Evolutionary conservation across 2,113 vertebrate species (phyloP).

Genomic region (Lasiurus borealis): DNA sequence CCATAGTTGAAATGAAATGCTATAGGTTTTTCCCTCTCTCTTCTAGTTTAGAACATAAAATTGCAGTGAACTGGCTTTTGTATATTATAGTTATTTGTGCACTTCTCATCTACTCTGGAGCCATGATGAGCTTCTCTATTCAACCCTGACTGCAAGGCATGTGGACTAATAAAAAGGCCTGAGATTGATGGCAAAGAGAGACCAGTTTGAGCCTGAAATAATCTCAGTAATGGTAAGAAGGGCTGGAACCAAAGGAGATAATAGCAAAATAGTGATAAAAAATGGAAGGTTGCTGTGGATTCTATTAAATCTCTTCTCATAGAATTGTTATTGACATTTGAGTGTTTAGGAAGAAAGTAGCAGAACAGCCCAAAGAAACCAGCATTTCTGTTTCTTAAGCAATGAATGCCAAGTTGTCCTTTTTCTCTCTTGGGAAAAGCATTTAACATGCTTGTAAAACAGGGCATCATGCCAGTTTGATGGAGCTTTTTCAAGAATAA

Average conservation of each 20-base stretch:
- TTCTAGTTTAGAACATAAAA: background rate
- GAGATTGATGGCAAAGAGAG: too few species aligned
- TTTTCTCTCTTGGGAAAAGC: conserved; percentile 44
- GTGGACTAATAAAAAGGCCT: background rate
- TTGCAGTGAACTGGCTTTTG: background rate
- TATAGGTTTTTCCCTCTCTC: background rate
- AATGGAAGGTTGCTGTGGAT: background rate
- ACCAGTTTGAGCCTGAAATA: background rate
- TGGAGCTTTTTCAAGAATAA: conserved; percentile 73
- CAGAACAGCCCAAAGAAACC: background rate
- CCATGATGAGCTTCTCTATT: background rate
- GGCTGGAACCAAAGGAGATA: background rate
- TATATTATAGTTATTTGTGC: background rate
- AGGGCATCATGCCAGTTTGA: conserved; percentile 63
- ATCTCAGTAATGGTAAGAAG: background rate
- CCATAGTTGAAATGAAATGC: background rate
- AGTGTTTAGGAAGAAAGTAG: background rate
- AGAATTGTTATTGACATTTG: background rate
- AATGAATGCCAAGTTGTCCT: background rate
- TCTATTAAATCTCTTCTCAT: background rate
- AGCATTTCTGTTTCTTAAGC: background rate
- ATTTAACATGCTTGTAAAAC: conserved; percentile 65
- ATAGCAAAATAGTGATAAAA: background rate
- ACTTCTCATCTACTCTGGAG: background rate
- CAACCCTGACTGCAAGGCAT: background rate